Evolutionary conservation across 2,797 vertebrate genomes (phyloP), one percentile per base, ranked within the genome.

Genomic region (Esox masquinongy): DNA sequence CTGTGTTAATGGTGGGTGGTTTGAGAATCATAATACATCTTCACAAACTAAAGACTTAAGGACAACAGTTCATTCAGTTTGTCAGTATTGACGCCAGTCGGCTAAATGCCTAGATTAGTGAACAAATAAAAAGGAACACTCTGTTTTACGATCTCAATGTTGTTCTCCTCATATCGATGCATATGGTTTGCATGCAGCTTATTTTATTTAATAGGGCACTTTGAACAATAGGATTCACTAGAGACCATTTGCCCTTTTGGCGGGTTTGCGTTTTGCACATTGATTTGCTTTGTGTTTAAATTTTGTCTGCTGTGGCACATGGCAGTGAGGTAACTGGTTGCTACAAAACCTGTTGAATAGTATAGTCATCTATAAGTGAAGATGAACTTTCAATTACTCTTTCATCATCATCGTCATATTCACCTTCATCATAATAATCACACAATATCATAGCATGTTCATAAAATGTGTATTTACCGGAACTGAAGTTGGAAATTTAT

Each of bases 171-270:
- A 24, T 80, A 77, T 14, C 24, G 47, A 71, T 43, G 67, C 26
- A 22, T 66, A 31, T 16, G 31, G 77, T 68, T 68, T 50, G 22
- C 15, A 51, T 75, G 77, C 34, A 24, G 67, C 69, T 78, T 79
- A 82, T 80, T 83, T 64, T 73, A 88, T 84, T 76, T 63, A 70
- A 47, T 61, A 12, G 6, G 50, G 63, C 85, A 86, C 80, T 81
- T 82, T 86, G 80, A 82, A 81, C 86, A 84, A 80, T 86, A 88
- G 82, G 72, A 56, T 59, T 1, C 72, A 77, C 74, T 51, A 16
- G 72, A 79, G 72, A 76, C 80, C 77, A n/a, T 74, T 76, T 80
- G 82, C 66, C 61, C 73, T 75, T 77, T 77, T 78, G 43, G 14
- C 77, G 69, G 72, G 69, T 74, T 75, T 77, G 74, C 39, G 70